Conservation (phyloP, 2,888 invertebrate genomes). For the Drosophila heteroneura region DNA sequence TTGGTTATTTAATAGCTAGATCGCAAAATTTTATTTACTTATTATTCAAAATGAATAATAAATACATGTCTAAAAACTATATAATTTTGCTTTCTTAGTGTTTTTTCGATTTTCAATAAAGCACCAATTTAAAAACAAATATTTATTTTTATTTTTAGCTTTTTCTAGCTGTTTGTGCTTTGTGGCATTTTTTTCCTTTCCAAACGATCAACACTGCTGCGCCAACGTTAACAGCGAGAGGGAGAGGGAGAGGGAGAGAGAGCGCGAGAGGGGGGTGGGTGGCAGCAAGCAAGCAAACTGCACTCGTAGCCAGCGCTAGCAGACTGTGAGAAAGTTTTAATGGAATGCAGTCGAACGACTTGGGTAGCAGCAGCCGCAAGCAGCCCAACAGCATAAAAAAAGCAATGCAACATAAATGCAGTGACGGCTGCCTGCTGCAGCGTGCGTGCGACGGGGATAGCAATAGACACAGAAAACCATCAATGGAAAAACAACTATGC, state of each 20-base stretch:
- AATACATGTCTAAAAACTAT: not conserved
- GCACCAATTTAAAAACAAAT: no score
- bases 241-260: not conserved
- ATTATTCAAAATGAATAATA: not conserved
- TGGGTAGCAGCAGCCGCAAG: conserved; percentile 52
- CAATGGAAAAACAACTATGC: conserved; percentile 81
- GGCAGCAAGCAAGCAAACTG: conserved; percentile 32
- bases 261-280: conserved; percentile 20
- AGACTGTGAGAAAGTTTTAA: conserved; percentile 85
- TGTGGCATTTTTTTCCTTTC: not conserved
- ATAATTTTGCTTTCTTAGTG: no score
- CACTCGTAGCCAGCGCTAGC: conserved; percentile 41
- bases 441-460: conserved; percentile 52
- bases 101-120: not conserved
- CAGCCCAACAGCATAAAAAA: conserved; percentile 56
- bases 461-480: conserved; percentile 73
- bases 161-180: not conserved
- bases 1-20: not conserved
- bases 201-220: conserved; percentile 1
- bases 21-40: not conserved
- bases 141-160: not conserved
- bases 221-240: not conserved
- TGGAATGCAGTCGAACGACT: conserved; percentile 85
- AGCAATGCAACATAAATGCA: conserved; percentile 75
- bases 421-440: conserved; percentile 26